phyloP scores from a whole-genome alignment of 1,140 invertebrate genomes.

The Sycophila sp. region DNA sequence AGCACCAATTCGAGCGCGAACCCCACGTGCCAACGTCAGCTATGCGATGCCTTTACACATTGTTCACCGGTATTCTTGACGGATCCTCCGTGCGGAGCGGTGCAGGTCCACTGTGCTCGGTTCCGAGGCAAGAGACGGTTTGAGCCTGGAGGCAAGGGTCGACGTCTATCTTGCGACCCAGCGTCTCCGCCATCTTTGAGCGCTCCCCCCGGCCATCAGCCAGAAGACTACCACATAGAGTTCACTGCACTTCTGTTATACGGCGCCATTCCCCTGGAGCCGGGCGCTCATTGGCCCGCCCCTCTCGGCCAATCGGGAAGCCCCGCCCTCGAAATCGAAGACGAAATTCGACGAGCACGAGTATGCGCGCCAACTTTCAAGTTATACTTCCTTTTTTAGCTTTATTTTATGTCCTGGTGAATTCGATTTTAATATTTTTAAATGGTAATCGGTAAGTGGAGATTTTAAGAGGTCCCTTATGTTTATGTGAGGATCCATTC shows the following conservation, averaged over 20 bases:
- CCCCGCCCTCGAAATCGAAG: no score
- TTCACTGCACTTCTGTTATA: conserved; percentile 17
- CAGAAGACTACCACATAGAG: conserved; percentile 20
- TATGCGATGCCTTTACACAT: neutral
- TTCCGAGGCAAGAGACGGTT: neutral
- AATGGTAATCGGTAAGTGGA: no score
- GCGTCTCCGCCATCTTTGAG: conserved; percentile 32
- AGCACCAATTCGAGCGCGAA: neutral
- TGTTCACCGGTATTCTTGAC: neutral
- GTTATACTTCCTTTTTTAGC: no score
- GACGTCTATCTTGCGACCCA: conserved; percentile 1
- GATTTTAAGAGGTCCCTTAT: no score
- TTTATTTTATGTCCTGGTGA: no score
- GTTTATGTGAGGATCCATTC: no score
- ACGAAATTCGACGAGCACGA: no score
- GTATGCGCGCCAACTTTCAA: no score
- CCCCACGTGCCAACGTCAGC: no score
- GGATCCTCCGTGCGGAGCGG: neutral
- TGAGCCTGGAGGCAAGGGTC: neutral
- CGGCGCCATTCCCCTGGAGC: neutral
- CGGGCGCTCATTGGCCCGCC: neutral
- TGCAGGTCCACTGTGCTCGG: neutral
- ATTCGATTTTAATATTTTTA: no score
- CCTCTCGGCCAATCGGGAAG: neutral
- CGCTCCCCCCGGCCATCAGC: neutral